These are phyloP conservation scores for Vultur gryphus DNA, from an alignment of 2,797 vertebrate genomes.

Conservation along the genomic window DNA sequence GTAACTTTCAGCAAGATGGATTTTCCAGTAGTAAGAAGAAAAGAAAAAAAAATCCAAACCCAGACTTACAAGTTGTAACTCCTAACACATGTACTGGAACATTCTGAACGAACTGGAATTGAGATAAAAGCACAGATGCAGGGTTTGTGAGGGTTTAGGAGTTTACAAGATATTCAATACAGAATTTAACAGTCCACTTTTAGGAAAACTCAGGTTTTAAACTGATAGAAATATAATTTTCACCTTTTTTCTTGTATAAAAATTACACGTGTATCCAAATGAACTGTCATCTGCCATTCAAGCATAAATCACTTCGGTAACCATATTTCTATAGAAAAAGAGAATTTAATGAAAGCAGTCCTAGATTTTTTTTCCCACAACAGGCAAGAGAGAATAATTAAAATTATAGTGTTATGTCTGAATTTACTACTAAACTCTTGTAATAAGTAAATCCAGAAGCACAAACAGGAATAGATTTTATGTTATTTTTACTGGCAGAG, in stretches of 20 bases:
- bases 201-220: neutral
- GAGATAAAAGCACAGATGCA: neutral
- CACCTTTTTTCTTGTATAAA: neutral
- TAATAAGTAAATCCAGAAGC: neutral
- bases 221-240: neutral
- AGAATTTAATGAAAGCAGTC: neutral
- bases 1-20: neutral
- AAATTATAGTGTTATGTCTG: neutral
- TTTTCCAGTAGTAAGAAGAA: neutral
- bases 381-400: neutral
- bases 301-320: neutral
- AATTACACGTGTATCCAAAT: neutral
- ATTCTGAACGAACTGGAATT: neutral
- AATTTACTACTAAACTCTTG: neutral
- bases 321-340: neutral
- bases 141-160: neutral
- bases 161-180: neutral
- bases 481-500: neutral
- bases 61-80: neutral
- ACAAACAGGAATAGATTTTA: conserved; percentile 7
- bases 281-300: neutral
- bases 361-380: neutral
- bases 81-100: neutral
- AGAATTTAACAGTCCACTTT: neutral
- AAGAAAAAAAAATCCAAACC: neutral